Evolutionary conservation across 1,140 invertebrate genomes (phyloP), one percentile per base, ranked within the genome.

Genomic region (Linepithema humile): DNA sequence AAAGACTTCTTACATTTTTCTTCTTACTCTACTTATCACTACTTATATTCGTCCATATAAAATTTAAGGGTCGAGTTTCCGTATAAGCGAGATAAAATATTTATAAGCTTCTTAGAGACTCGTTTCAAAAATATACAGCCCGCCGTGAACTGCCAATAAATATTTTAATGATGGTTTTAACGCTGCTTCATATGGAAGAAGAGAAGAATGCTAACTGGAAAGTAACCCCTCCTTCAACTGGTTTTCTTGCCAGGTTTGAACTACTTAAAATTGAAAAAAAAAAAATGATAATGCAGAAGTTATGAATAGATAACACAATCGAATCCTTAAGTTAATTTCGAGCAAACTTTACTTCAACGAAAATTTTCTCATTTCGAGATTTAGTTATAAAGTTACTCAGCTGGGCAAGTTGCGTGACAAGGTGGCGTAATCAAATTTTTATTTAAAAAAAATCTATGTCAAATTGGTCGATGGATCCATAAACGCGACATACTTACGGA

Each of bases 351-450:
- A 69, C 17, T 20, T 26, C 5, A 1, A 70, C 15, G 67, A 57
- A 70, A 70, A 70, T 57, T n/a, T n/a, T 69, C 35, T 80, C 7
- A 2, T 40, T 80, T 45, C 17, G 50, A 3, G 4, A 17, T 20
- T 67, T 20, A 70, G 75, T 70, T 70, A 50, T 50, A 55, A 80
- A 80, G 75, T 80, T 23, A 80, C 43, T 65, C 50, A 50, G 67
- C 20, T 53, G 43, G 5, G 29, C 15, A 55, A 80, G 6, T 57
- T 70, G 48, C 64, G 35, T 69, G 12, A 35, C 75, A 55, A n/a
- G 75, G 57, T 70, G 38, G n/a, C 35, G 64, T 80, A 70, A 70
- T 69, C 23, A 80, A 43, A 69, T 80, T 80, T 67, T 78, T 62
- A 48, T 80, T 70, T 43, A 29, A 23, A 23, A 26, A n/a, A 69